A percentile compares a stretch with the other conserved stretches of the same genome.
These are phyloP conservation scores for Colossoma macropomum DNA, from an alignment of 2,113 vertebrate genomes.

Conservation along the genomic window DNA sequence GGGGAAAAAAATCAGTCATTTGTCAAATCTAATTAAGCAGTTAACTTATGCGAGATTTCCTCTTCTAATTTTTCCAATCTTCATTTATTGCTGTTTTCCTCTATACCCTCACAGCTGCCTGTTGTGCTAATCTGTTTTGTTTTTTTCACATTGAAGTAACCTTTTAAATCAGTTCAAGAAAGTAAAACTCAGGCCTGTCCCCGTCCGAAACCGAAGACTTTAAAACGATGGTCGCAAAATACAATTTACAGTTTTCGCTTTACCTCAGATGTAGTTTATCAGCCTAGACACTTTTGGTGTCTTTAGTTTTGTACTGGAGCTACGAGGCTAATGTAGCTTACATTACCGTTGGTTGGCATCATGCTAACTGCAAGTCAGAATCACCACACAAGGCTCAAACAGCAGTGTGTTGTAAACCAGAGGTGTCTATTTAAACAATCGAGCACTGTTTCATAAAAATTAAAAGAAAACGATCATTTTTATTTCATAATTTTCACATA, in stretches of 20 bases:
- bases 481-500: no score
- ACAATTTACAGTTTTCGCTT: background rate
- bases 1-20: slow-evolving; percentile 49
- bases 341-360: background rate
- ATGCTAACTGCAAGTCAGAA: background rate
- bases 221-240: no score
- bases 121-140: slow-evolving; percentile 3
- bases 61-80: slow-evolving; percentile 46
- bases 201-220: no score
- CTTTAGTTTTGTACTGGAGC: background rate
- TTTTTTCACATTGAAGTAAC: background rate
- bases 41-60: slow-evolving; percentile 57
- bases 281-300: no score
- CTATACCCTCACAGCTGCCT: slow-evolving; percentile 5
- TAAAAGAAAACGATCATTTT: no score
- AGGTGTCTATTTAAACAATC: no score
- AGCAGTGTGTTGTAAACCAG: no score
- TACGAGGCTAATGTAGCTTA: background rate
- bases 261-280: background rate
- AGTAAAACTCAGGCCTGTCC: background rate
- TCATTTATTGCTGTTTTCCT: slow-evolving; percentile 32
- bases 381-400: no score
- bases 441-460: no score
- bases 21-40: slow-evolving; percentile 52
- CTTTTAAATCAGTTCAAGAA: background rate